A percentile compares a stretch with the other conserved stretches of the same genome.
These are phyloP conservation scores for Plodia interpunctella DNA, from an alignment of 1,140 invertebrate genomes.

Conservation along the genomic window DNA sequence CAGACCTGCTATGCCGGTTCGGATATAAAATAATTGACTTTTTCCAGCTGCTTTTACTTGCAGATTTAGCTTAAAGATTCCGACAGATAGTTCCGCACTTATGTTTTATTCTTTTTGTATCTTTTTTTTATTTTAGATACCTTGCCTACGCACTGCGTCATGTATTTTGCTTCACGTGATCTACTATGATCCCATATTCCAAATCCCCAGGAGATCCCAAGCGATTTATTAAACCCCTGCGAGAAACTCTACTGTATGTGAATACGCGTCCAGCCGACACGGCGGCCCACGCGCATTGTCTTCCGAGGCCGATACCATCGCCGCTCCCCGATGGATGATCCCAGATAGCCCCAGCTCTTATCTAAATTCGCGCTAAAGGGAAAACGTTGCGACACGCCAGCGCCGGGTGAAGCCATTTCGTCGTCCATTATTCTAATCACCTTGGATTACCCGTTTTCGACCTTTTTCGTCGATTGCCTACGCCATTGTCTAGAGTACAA, in stretches of 20 bases:
- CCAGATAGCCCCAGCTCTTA: conserved; percentile 2
- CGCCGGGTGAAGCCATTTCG: not conserved
- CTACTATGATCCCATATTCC: too few relatives aligned
- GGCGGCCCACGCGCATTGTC: conserved; percentile 4
- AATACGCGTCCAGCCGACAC: not conserved
- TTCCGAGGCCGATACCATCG: not conserved
- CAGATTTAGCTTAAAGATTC: too few relatives aligned
- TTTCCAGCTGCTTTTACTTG: too few relatives aligned
- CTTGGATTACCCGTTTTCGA: not conserved
- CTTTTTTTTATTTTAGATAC: too few relatives aligned
- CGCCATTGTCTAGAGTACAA: not conserved
- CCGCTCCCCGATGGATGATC: not conserved
- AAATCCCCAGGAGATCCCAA: too few relatives aligned
- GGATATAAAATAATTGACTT: too few relatives aligned
- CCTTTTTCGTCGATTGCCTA: not conserved
- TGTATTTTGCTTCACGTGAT: too few relatives aligned
- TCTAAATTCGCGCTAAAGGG: conserved; percentile 1
- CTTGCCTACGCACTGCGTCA: too few relatives aligned
- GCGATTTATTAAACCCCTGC: too few relatives aligned
- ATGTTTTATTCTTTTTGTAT: too few relatives aligned
- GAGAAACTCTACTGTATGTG: not conserved
- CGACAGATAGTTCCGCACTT: too few relatives aligned
- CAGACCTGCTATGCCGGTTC: not conserved
- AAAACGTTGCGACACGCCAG: not conserved
- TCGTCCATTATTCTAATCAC: not conserved